phyloP scores from a whole-genome alignment of 2,113 vertebrate genomes.

The Poeciliopsis prolifica region DNA sequence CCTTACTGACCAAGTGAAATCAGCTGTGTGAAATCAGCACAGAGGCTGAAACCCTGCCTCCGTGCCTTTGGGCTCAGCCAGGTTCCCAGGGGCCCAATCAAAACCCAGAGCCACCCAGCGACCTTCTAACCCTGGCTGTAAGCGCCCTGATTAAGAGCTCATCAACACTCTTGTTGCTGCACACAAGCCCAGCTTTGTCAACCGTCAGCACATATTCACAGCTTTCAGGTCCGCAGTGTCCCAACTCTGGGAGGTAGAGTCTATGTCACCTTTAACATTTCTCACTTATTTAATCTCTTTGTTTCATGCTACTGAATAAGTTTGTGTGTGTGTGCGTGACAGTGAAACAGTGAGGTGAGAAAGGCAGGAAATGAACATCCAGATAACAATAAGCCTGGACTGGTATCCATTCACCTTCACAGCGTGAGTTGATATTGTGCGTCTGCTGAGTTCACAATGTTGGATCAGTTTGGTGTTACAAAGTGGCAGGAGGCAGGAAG shows the following conservation, averaged over 20 bases:
- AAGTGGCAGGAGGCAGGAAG: conserved; percentile 58
- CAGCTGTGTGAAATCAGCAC: conserved; percentile 36
- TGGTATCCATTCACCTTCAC: conserved; percentile 67
- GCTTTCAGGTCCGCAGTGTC: conserved; percentile 33
- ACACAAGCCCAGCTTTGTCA: conserved; percentile 62
- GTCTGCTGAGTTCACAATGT: conserved; percentile 24
- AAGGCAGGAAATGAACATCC: conserved; percentile 80
- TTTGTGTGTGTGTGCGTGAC: conserved; percentile 42
- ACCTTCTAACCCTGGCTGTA: conserved; percentile 74
- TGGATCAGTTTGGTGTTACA: conserved; percentile 30
- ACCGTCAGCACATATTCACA: conserved; percentile 41
- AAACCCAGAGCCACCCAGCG: conserved; percentile 62
- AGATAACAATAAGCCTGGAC: conserved; percentile 67
- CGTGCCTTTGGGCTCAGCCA: conserved; percentile 43
- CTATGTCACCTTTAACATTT: conserved; percentile 65
- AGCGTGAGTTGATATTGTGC: conserved; percentile 48
- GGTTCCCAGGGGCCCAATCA: conserved; percentile 75
- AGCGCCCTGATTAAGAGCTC: conserved; percentile 79
- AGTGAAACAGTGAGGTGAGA: conserved; percentile 72
- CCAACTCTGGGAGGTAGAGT: conserved; percentile 53
- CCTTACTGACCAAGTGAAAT: conserved; percentile 55
- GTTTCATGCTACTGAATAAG: conserved; percentile 7
- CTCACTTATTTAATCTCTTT: conserved; percentile 58
- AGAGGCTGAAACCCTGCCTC: conserved; percentile 49
- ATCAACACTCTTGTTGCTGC: conserved; percentile 70